Evolutionary conservation across 2,888 invertebrate species (phyloP).

Genomic region (Heteromurus nitidus): DNA sequence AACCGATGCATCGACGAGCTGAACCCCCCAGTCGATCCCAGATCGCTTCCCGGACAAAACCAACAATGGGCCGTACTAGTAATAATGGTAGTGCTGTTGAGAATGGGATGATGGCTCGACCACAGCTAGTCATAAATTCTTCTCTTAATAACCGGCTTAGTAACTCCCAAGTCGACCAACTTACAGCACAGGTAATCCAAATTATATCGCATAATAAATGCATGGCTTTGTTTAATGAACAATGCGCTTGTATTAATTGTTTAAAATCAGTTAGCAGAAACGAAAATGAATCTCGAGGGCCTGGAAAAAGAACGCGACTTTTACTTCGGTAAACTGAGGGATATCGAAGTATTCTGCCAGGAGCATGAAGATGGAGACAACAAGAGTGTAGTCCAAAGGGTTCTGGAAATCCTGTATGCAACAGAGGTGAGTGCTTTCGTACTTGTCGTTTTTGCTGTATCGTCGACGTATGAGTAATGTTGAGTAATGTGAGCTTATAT

Average conservation of each 20-base stretch:
- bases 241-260: too few species aligned
- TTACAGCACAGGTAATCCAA: slow-evolving; percentile 78
- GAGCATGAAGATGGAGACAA: slow-evolving; percentile 87
- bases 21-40: slow-evolving; percentile 63
- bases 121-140: slow-evolving; percentile 60
- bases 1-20: slow-evolving; percentile 73
- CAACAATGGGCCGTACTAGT: slow-evolving; percentile 55
- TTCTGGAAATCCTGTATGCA: slow-evolving; percentile 97
- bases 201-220: too few species aligned
- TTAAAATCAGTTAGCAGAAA: slow-evolving; percentile 90
- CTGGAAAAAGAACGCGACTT: slow-evolving; percentile 99
- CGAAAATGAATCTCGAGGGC: slow-evolving; percentile 92
- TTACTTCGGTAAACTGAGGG: slow-evolving; percentile 98
- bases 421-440: slow-evolving; percentile 98
- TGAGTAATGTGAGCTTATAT: slow-evolving; percentile 77
- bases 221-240: too few species aligned
- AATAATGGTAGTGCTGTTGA: slow-evolving; percentile 51
- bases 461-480: too few species aligned
- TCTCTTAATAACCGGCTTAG: slow-evolving; percentile 59
- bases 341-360: slow-evolving; percentile 99
- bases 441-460: too few species aligned
- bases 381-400: slow-evolving; percentile 87
- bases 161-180: slow-evolving; percentile 78
- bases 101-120: too few species aligned
- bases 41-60: slow-evolving; percentile 70